These are phyloP conservation scores for Meghimatium bilineatum DNA, from an alignment of 2,888 invertebrate species.

Conservation along the genomic window DNA sequence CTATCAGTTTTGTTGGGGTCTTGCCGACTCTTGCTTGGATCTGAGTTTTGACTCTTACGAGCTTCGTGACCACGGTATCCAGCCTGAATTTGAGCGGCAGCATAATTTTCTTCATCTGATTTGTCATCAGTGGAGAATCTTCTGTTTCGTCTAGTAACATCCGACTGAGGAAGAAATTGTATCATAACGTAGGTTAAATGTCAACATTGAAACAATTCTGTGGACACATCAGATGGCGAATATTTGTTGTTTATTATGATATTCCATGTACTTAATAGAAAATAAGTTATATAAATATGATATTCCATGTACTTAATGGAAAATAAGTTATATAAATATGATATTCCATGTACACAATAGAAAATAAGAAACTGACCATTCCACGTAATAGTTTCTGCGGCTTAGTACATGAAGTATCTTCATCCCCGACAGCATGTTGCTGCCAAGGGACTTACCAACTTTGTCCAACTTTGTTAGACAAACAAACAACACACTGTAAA, in stretches of 20 bases:
- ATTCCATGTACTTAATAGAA: too few relatives aligned
- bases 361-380: too few relatives aligned
- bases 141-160: neutral
- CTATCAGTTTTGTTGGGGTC: neutral
- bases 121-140: neutral
- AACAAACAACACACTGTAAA: too few relatives aligned
- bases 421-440: too few relatives aligned
- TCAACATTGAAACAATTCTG: neutral
- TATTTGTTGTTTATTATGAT: neutral
- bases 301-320: too few relatives aligned
- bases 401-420: too few relatives aligned
- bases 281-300: too few relatives aligned
- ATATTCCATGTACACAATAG: too few relatives aligned
- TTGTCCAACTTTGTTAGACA: too few relatives aligned
- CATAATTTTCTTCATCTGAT: neutral
- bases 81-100: conserved; percentile 47
- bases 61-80: conserved; percentile 45
- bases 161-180: conserved; percentile 19
- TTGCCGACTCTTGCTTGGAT: neutral
- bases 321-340: too few relatives aligned
- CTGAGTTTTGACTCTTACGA: neutral
- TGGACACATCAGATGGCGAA: neutral
- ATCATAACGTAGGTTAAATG: neutral
- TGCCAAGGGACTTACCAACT: too few relatives aligned
- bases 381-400: too few relatives aligned